Conservation (phyloP, 2,797 vertebrate species). For the Platyrinchus mystaceus region DNA sequence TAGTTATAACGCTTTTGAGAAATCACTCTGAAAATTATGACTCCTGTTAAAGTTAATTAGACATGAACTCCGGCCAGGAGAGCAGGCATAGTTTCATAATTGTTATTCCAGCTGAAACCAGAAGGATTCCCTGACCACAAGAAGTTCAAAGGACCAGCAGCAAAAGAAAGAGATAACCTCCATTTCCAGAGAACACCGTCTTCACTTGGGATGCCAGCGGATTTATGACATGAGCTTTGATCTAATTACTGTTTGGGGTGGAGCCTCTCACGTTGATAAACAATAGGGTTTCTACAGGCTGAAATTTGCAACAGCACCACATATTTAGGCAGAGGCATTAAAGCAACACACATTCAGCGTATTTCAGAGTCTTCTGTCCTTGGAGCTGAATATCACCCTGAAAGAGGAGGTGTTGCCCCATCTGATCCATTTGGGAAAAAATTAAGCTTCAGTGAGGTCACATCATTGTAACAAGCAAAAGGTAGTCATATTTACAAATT, state of each 20-base stretch:
- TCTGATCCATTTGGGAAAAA: neutral
- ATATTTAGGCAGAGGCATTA: neutral
- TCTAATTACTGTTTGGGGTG: neutral
- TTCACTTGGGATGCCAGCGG: neutral
- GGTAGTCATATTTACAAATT: neutral
- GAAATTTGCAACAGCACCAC: neutral
- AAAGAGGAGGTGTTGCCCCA: neutral
- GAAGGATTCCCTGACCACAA: slow-evolving; percentile 12
- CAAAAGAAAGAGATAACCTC: neutral
- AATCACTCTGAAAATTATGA: slow-evolving; percentile 45
- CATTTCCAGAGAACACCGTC: neutral
- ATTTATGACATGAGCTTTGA: neutral
- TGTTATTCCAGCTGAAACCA: neutral
- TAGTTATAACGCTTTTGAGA: slow-evolving; percentile 60
- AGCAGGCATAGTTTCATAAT: neutral
- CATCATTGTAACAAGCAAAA: neutral
- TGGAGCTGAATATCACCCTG: fast-evolving
- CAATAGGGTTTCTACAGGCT: neutral
- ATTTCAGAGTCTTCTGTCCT: neutral
- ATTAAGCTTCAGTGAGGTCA: neutral
- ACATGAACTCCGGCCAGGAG: neutral
- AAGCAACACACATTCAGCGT: fast-evolving
- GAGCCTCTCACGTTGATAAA: neutral
- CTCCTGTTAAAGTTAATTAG: slow-evolving; percentile 60
- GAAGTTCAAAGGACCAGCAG: slow-evolving; percentile 40